Evolutionary conservation across 2,888 invertebrate genomes (phyloP), one percentile per base, ranked within the genome.

Genomic region (Chelonus formosanus): DNA sequence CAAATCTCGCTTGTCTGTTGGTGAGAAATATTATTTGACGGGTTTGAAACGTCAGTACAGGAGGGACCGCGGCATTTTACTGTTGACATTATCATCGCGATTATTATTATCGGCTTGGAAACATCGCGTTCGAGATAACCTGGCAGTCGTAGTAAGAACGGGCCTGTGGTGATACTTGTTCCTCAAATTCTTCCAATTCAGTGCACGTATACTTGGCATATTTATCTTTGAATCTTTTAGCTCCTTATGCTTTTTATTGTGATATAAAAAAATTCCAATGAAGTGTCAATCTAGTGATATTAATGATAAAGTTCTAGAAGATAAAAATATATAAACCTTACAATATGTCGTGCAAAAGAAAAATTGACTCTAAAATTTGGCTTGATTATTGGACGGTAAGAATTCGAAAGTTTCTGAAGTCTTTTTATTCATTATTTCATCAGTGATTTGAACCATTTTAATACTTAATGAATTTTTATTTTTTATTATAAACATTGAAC

Each of bases 331-430:
- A 20, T 20, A 20, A 20, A 20, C 2, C 2, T 20, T 40, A 40
- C 40, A 40, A 20, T 20, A 81, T 81, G 80, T 81, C 80, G 70
- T 80, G 80, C 70, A 75, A 77, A 57, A 79, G 74, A 69, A 81
- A 78, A 74, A 81, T 81, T 67, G 78, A 80, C 71, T 75, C 76
- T 52, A 81, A 80, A 71, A 74, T 78, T 52, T 78, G 76, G 78
- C 62, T 76, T 71, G 77, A 77, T 67, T 79, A 79, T 62, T 70
- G 74, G 48, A 67, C 71, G 79, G 80, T 79, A 75, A 81, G 79
- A 65, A 50, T 65, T 67, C 20, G 20, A 20, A 20, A 20, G 20
- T 20, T 20, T 20, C 20, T 20, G 20, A 20, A 20, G 70, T 20
- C 35, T 48, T 59, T 10, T 67, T 57, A n/a, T 20, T 20, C 20